These are phyloP conservation scores for Naja naja DNA, from an alignment of 2,113 vertebrate species.

Conservation along the genomic window DNA sequence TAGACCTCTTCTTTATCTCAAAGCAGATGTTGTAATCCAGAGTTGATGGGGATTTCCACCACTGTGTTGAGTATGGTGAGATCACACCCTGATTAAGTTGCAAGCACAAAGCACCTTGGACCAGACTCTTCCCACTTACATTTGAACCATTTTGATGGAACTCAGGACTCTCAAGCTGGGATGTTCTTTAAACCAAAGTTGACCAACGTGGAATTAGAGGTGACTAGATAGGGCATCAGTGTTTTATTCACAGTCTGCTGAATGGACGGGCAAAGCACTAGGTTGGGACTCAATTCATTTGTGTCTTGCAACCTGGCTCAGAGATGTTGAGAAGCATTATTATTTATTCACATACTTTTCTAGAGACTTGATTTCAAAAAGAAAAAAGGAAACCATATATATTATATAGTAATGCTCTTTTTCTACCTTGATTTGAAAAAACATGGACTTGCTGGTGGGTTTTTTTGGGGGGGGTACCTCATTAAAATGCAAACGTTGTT, in stretches of 20 bases:
- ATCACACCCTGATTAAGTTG: not conserved
- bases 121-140: not conserved
- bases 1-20: not conserved
- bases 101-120: not conserved
- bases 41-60: not conserved
- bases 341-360: not conserved
- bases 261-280: not conserved
- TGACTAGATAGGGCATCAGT: not conserved
- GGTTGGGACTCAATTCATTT: not conserved
- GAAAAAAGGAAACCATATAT: too few relatives aligned
- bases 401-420: not conserved
- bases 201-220: not conserved
- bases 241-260: not conserved
- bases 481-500: not conserved
- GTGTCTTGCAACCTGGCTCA: not conserved
- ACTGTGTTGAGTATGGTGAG: not conserved
- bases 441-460: not conserved
- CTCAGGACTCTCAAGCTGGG: not conserved
- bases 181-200: not conserved
- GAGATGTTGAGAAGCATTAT: not conserved
- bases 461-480: not conserved
- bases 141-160: not conserved
- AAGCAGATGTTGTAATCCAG: not conserved
- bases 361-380: not conserved
- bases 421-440: not conserved